Base-by-base conservation (phyloP, 2,113 vertebrate genomes). In the Cisticola juncidis region DNA sequence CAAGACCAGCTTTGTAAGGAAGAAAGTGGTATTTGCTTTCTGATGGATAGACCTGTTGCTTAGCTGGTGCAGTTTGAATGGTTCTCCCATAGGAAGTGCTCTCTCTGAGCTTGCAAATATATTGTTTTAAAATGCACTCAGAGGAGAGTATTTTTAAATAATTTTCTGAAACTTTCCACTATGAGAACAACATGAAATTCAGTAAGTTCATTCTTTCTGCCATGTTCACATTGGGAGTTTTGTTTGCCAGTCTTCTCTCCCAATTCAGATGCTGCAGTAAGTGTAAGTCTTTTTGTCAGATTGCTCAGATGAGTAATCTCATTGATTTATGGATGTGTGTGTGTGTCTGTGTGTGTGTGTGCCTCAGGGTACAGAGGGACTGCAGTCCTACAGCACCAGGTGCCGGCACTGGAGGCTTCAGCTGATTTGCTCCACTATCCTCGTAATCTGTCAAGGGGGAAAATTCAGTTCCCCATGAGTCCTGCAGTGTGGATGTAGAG, bases 391-490 rank as follows among this genome's bases (percentile, higher is more conserved):
- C 33, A 88, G n/a, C 0, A 0, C 24, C 22, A 44, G 21, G 38
- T 60, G 44, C 69, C 61, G 71, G 60, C 6, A 1, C 20, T 84
- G 72, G 24, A 64, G 24, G 7, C 31, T 78, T 61, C 17, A 26
- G 14, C 13, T 54, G 56, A 44, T 88, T 71, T 56, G 56, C 79
- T 26, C 22, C 15, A 36, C n/a, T 25, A 72, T 90, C 80, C 35
- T 68, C 0, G 1, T 68, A 64, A 79, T 80, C 15, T 2, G 0
- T 70, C 23, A 5, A 5, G 7, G 14, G 9, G 16, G 24, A 79
- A 56, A 78, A 20, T 8, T 54, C 13, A 2, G 8, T 74, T 85
- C 47, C n/a, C 20, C 10, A 1, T 24, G 33, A 65, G 6, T 64
- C 53, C 42, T 77, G 11, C 8, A 16, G 29, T 66, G 35, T 73